phyloP scores from a whole-genome alignment of 92 coral and sea anemone genomes.

The Palythoa caribaeorum region DNA sequence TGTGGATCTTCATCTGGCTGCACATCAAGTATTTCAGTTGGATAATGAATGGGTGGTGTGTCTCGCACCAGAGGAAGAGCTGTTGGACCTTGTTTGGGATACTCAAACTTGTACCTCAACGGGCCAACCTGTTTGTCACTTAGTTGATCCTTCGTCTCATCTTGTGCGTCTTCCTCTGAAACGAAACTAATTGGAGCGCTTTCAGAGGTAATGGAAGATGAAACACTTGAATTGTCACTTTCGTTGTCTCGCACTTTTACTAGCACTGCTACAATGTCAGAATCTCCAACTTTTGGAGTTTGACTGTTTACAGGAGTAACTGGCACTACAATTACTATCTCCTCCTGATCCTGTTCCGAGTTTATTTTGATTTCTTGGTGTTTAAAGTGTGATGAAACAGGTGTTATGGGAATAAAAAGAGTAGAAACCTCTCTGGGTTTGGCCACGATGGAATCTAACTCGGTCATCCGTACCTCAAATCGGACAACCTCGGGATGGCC shows the following conservation, averaged over 20 bases:
- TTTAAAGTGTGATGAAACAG: constrained; percentile 14
- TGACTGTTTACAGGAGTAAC: constrained; percentile 1
- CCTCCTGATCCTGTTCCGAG: not conserved
- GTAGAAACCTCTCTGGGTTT: not conserved
- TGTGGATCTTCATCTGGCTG: constrained; percentile 37
- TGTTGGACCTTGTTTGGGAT: constrained; percentile 43
- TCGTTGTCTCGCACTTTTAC: constrained; percentile 10
- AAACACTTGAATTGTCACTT: not conserved
- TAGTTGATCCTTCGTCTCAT: not conserved
- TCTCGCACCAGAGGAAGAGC: constrained; percentile 19
- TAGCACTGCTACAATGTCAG: constrained; percentile 15
- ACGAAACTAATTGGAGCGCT: not conserved
- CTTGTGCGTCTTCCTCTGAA: not conserved
- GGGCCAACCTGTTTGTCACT: constrained; percentile 17
- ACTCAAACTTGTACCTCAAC: constrained; percentile 20
- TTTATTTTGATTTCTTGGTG: constrained; percentile 18
- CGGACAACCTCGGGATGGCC: not conserved
- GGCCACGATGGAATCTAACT: not conserved
- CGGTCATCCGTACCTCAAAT: constrained; percentile 10
- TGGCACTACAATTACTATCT: constrained; percentile 25
- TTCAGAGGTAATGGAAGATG: constrained; percentile 14
- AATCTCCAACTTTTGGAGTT: not conserved
- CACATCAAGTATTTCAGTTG: constrained; percentile 43
- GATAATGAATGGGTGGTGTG: constrained; percentile 16
- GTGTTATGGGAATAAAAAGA: constrained; percentile 15